Evolutionary conservation across 2,113 vertebrate species (phyloP), one percentile per base, ranked within the genome.

Genomic region (Mormyrus lacerda): DNA sequence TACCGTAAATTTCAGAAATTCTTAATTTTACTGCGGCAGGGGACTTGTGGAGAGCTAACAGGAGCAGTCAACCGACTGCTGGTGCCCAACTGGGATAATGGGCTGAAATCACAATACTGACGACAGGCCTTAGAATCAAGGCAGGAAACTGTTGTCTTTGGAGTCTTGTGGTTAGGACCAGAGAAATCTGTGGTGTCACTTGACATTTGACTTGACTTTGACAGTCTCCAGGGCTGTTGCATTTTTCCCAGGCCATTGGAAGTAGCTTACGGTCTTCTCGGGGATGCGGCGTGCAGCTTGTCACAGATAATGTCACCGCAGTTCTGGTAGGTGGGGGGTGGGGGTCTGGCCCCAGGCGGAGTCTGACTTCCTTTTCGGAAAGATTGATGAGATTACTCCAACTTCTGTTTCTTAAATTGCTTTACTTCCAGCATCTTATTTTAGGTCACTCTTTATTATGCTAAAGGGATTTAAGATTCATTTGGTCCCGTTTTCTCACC

Each of bases 361-460:
- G 69, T 39, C 69, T 39, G 69, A 39, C 69, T 76, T 76, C 69
- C 69, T 76, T 76, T 69, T 76, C 5, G 4, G 69, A 76, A 76
- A 76, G 69, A 76, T 39, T 76, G 69, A 76, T 76, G 69, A 76
- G 69, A 76, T 76, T 76, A 76, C 27, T 76, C 15, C 24, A n/a
- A 76, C 31, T 76, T 76, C 58, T 76, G 35, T 76, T 35, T 27
- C 69, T 76, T 35, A 76, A 76, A 76, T 76, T 76, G 35, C 69
- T 76, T 76, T 65, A 95, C 93, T 92, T 93, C 92, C 24, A 94
- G 92, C 91, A 94, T 94, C 94, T 93, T 92, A 92, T 94, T 92
- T 93, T 94, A 91, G 93, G 94, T 92, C 94, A 91, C 94, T 94
- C 93, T 93, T 92, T 92, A 92, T 93, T 94, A 92, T 93, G 93